These are phyloP conservation scores for Mixornis gularis DNA, from an alignment of 2,113 vertebrate genomes.

Conservation along the genomic window DNA sequence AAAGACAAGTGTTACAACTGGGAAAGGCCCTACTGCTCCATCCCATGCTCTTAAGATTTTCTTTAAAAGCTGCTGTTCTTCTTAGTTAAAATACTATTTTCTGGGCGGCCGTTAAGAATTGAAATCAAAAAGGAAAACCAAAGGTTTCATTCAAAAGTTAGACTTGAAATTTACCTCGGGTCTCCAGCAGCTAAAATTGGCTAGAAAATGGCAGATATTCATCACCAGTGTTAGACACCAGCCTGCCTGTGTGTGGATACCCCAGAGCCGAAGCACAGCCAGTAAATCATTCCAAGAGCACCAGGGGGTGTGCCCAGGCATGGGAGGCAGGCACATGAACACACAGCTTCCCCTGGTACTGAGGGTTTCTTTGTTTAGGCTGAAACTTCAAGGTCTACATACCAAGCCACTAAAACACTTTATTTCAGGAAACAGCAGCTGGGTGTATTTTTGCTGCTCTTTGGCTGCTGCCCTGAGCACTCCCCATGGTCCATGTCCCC, in stretches of 20 bases:
- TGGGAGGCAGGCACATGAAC: not conserved
- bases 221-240: not conserved
- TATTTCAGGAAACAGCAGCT: not conserved
- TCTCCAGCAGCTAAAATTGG: conserved; percentile 39
- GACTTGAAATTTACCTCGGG: not conserved
- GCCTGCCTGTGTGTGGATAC: not conserved
- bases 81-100: not conserved
- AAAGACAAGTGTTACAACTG: not conserved
- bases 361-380: not conserved
- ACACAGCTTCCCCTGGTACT: not conserved
- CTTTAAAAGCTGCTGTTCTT: not conserved
- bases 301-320: not conserved
- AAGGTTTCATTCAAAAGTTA: not conserved
- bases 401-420: not conserved
- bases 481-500: not conserved
- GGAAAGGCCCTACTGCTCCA: not conserved
- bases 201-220: conserved; percentile 23
- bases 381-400: not conserved
- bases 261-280: not conserved
- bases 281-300: not conserved
- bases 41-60: not conserved
- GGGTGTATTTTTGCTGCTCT: not conserved
- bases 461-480: not conserved
- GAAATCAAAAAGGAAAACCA: not conserved
- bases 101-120: not conserved